phyloP scores from a whole-genome alignment of 2,797 vertebrate genomes.

The Halcyon chelicuti region DNA sequence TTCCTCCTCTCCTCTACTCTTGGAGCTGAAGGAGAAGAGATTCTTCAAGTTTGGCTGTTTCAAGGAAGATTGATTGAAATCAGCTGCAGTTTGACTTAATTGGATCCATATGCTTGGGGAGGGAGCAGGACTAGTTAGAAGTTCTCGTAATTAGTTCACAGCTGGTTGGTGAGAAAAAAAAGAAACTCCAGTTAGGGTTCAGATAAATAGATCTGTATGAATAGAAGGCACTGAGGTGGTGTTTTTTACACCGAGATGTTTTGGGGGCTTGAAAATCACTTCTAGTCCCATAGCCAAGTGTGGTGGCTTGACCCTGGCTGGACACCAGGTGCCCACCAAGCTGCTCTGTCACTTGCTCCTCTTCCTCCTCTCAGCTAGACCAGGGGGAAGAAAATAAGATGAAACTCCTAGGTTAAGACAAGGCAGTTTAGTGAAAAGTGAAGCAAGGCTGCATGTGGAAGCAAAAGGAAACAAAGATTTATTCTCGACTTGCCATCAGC shows the following conservation, averaged over 20 bases:
- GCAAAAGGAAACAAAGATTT: no score
- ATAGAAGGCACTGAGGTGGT: neutral
- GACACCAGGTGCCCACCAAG: no score
- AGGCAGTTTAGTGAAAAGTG: no score
- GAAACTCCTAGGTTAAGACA: no score
- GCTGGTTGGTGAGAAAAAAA: constrained; percentile 73
- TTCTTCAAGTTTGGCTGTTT: constrained; percentile 75
- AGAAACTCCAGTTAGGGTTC: constrained; percentile 54
- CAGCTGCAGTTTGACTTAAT: constrained; percentile 80
- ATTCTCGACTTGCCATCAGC: no score
- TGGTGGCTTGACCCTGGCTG: no score
- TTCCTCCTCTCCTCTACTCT: constrained; percentile 61
- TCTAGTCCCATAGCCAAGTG: neutral
- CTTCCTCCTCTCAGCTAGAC: no score
- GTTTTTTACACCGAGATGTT: neutral
- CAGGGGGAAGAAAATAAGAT: no score
- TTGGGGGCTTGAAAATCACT: neutral
- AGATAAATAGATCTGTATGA: neutral
- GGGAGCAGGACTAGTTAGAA: constrained; percentile 74
- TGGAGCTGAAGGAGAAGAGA: constrained; percentile 65
- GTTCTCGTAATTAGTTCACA: constrained; percentile 75
- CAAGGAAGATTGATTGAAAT: constrained; percentile 82
- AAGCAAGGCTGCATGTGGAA: no score
- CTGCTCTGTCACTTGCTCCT: no score
- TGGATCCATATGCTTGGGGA: constrained; percentile 79